Evolutionary conservation across 2,113 vertebrate genomes (phyloP).

Genomic region (Salminus brasiliensis): DNA sequence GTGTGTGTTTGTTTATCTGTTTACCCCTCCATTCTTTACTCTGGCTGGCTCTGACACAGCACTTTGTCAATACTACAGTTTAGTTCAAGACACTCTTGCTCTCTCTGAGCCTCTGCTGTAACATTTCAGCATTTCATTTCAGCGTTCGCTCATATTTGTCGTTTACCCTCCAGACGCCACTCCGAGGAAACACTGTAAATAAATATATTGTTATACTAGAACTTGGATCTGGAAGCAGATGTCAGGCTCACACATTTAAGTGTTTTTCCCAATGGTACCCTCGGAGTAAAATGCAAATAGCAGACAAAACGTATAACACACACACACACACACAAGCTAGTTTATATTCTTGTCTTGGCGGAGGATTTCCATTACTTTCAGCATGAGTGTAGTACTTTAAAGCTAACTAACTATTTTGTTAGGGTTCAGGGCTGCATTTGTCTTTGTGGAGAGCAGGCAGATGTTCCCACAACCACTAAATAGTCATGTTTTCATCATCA

Average conservation of each 20-base stretch:
- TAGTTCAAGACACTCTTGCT: constrained; percentile 11
- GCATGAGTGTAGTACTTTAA: too few relatives aligned
- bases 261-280: not conserved
- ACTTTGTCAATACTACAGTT: constrained; percentile 25
- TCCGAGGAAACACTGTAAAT: constrained; percentile 23
- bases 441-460: too few relatives aligned
- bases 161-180: constrained; percentile 1
- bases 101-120: not conserved
- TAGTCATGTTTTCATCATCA: too few relatives aligned
- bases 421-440: too few relatives aligned
- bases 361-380: not conserved
- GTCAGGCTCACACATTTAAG: not conserved
- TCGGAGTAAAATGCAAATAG: not conserved
- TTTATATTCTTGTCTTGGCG: not conserved
- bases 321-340: not conserved
- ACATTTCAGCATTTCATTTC: not conserved
- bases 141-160: not conserved
- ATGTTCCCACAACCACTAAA: too few relatives aligned
- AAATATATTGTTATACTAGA: not conserved
- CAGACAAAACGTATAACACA: not conserved
- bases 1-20: constrained; percentile 19
- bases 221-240: not conserved
- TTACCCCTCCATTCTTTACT: constrained; percentile 11
- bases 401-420: too few relatives aligned
- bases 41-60: not conserved